Conservation (phyloP, 2,113 vertebrate species). For the Tupaia tana region DNA sequence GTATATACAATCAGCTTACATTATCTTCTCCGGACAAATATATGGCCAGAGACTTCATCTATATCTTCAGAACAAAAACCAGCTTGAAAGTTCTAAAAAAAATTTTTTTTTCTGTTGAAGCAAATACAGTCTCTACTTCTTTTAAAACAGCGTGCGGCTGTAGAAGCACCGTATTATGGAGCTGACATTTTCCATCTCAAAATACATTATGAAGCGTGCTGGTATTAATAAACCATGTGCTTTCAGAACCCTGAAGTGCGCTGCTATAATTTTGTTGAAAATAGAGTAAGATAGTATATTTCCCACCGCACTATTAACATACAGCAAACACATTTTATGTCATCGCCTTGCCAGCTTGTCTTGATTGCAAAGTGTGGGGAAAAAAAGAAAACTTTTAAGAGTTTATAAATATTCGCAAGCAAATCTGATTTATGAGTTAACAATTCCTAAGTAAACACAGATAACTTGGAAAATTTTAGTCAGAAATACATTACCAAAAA, state of each 20-base stretch:
- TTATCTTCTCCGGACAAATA: constrained; percentile 59
- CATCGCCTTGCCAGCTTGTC: constrained; percentile 74
- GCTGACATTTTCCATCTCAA: constrained; percentile 85
- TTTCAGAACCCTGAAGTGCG: constrained; percentile 81
- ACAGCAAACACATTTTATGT: constrained; percentile 81
- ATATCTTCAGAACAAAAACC: constrained; percentile 75
- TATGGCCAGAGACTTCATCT: constrained; percentile 56
- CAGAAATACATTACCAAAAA: constrained; percentile 58
- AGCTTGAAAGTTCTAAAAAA: constrained; percentile 77
- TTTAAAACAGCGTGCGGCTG: constrained; percentile 84
- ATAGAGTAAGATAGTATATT: constrained; percentile 76
- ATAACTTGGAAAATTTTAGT: constrained; percentile 79
- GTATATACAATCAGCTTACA: constrained; percentile 60
- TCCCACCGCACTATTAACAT: constrained; percentile 76
- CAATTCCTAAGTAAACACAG: constrained; percentile 78
- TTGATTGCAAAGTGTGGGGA: constrained; percentile 77
- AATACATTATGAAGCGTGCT: constrained; percentile 83
- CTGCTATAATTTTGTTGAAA: constrained; percentile 85
- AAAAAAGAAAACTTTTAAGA: constrained; percentile 85
- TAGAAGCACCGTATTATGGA: constrained; percentile 84
- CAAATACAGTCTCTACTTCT: constrained; percentile 74
- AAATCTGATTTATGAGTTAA: constrained; percentile 77
- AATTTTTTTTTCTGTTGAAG: constrained; percentile 74
- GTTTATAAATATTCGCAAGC: constrained; percentile 81
- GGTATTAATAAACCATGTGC: constrained; percentile 87